Evolutionary conservation across 2,888 invertebrate genomes (phyloP).

Genomic region (Perizoma flavofasciatum): DNA sequence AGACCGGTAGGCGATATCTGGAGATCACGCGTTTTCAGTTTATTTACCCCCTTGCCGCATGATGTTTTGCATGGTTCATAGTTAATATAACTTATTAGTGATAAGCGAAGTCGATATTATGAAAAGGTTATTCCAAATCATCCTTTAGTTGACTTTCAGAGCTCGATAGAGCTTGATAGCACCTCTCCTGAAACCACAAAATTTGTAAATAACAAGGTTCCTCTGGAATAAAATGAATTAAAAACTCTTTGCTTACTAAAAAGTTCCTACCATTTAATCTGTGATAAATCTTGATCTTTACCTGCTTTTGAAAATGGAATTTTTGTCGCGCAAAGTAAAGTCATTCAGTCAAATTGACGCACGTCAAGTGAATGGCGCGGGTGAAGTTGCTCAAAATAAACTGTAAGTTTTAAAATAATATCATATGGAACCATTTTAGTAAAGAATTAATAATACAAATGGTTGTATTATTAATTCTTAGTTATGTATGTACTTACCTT

Average conservation of each 20-base stretch:
- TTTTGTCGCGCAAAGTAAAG: conserved; percentile 66
- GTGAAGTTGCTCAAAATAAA: conserved; percentile 50
- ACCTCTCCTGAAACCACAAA: conserved; percentile 10
- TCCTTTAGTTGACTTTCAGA: conserved; percentile 72
- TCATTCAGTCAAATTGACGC: conserved; percentile 63
- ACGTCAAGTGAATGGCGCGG: conserved; percentile 69
- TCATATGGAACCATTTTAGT: too few relatives aligned
- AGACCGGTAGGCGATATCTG: conserved; percentile 5
- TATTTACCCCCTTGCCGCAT: conserved; percentile 44
- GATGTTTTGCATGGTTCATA: conserved; percentile 43
- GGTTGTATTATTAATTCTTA: too few relatives aligned
- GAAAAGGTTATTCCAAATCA: conserved; percentile 51
- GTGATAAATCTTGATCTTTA: conserved; percentile 58
- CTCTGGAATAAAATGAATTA: conserved; percentile 33
- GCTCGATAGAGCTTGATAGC: conserved; percentile 56
- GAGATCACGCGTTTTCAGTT: conserved; percentile 43
- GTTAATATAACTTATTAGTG: conserved; percentile 41
- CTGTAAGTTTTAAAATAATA: conserved; percentile 55
- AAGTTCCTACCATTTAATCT: conserved; percentile 35
- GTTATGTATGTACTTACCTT: too few relatives aligned
- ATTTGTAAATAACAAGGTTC: conserved; percentile 27
- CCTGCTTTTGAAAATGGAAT: conserved; percentile 66
- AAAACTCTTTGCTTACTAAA: conserved; percentile 20
- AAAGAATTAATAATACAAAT: too few relatives aligned
- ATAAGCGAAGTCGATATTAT: conserved; percentile 45